These are phyloP conservation scores for Eurystomus glaucurus DNA, from an alignment of 2,797 vertebrate species.

Conservation along the genomic window DNA sequence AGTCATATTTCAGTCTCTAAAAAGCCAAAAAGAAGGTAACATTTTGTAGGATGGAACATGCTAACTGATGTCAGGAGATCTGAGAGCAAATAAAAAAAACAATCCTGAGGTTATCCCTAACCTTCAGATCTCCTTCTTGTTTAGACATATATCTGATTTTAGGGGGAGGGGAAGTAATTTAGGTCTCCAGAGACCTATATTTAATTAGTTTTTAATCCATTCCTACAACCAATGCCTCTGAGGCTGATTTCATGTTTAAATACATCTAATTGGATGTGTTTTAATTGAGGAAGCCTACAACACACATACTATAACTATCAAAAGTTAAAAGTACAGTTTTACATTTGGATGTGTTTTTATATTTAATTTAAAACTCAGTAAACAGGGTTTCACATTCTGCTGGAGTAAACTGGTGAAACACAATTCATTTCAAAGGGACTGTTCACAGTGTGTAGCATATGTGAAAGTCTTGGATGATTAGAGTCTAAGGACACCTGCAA, in stretches of 20 bases:
- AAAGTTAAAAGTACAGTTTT: constrained; percentile 8
- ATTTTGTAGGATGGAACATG: not conserved
- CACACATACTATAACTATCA: not conserved
- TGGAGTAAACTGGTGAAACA: constrained; percentile 58
- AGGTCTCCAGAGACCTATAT: not conserved
- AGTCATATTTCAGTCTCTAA: not conserved
- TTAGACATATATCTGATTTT: constrained; percentile 38
- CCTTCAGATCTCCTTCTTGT: constrained; percentile 44
- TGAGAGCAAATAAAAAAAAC: not conserved
- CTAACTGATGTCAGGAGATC: not conserved
- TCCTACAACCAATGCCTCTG: not conserved
- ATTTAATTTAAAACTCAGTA: constrained; percentile 29
- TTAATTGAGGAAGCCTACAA: constrained; percentile 41
- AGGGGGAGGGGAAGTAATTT: constrained; percentile 22
- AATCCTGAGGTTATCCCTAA: not conserved
- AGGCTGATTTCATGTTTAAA: constrained; percentile 57
- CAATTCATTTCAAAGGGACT: constrained; percentile 43
- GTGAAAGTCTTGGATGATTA: not conserved
- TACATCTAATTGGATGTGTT: constrained; percentile 42
- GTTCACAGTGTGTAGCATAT: not conserved
- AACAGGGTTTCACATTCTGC: constrained; percentile 40
- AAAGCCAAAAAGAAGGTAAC: not conserved
- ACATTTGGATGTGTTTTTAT: constrained; percentile 28
- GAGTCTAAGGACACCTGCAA: constrained; percentile 37
- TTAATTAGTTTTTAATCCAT: constrained; percentile 61